These are phyloP conservation scores for Dryomyza anilis DNA, from an alignment of 2,888 invertebrate species.

Conservation along the genomic window DNA sequence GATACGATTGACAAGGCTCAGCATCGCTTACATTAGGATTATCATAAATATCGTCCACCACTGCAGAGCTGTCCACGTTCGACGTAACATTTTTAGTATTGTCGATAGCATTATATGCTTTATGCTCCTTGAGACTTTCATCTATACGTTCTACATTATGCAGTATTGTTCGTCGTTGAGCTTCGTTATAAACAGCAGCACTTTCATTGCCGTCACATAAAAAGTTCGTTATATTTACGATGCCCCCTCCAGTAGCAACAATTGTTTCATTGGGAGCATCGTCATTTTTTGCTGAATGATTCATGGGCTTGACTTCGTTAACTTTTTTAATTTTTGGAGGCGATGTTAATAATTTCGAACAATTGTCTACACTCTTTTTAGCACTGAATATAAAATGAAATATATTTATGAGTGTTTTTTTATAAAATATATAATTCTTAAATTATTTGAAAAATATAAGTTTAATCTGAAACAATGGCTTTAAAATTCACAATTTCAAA, in stretches of 20 bases:
- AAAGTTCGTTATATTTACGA: conserved; percentile 27
- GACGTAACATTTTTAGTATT: neutral
- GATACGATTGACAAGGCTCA: conserved; percentile 33
- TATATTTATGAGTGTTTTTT: too few relatives aligned
- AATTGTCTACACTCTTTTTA: conserved; percentile 4
- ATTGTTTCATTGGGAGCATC: conserved; percentile 25
- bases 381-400: neutral
- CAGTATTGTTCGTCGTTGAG: conserved; percentile 28
- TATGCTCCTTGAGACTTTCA: conserved; percentile 1
- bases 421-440: too few relatives aligned
- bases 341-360: neutral
- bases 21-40: conserved; percentile 23
- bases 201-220: conserved; percentile 25
- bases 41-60: conserved; percentile 27
- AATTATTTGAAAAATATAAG: too few relatives aligned
- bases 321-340: conserved; percentile 33
- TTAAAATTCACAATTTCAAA: neutral
- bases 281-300: conserved; percentile 33
- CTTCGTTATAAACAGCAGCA: conserved; percentile 24
- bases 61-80: neutral
- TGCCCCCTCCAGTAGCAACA: conserved; percentile 29
- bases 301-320: conserved; percentile 37
- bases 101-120: neutral
- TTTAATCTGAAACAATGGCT: too few relatives aligned
- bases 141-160: conserved; percentile 28